Evolutionary conservation across 2,797 vertebrate genomes (phyloP).

Genomic region (Danio choprae): DNA sequence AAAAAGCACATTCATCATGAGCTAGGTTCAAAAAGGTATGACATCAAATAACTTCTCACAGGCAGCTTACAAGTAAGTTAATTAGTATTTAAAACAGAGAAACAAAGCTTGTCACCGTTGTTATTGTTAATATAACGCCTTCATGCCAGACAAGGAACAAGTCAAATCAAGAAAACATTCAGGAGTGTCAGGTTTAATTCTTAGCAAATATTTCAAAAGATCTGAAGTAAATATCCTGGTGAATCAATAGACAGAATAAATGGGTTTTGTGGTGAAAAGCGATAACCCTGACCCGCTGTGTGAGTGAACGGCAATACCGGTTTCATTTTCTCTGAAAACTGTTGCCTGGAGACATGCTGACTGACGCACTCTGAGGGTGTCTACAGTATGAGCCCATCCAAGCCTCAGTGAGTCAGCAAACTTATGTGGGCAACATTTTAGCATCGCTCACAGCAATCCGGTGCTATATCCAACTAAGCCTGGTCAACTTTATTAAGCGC

Average conservation of each 20-base stretch:
- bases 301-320: conserved; percentile 54
- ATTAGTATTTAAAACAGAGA: background rate
- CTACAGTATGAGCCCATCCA: conserved; percentile 27
- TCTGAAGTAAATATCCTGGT: conserved; percentile 32
- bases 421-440: conserved; percentile 56
- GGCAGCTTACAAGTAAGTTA: background rate
- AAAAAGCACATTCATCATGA: too few relatives aligned
- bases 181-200: conserved; percentile 12
- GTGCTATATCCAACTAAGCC: conserved; percentile 24
- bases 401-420: conserved; percentile 70
- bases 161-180: conserved; percentile 25
- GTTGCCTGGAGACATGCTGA: conserved; percentile 69
- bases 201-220: conserved; percentile 47
- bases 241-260: conserved; percentile 43
- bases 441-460: conserved; percentile 42
- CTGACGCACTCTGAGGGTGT: conserved; percentile 61
- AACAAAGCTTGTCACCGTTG: background rate
- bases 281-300: conserved; percentile 48
- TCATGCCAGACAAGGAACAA: conserved; percentile 34
- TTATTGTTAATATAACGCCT: conserved; percentile 28
- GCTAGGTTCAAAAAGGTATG: background rate
- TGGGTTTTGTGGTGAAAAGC: conserved; percentile 4
- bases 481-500: background rate
- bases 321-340: conserved; percentile 68
- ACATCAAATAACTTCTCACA: background rate